Percentiles rank a stretch among this genome's conserved stretches.
These are phyloP conservation scores for Euclidia mi DNA, from an alignment of 2,888 invertebrate species.

Conservation along the genomic window DNA sequence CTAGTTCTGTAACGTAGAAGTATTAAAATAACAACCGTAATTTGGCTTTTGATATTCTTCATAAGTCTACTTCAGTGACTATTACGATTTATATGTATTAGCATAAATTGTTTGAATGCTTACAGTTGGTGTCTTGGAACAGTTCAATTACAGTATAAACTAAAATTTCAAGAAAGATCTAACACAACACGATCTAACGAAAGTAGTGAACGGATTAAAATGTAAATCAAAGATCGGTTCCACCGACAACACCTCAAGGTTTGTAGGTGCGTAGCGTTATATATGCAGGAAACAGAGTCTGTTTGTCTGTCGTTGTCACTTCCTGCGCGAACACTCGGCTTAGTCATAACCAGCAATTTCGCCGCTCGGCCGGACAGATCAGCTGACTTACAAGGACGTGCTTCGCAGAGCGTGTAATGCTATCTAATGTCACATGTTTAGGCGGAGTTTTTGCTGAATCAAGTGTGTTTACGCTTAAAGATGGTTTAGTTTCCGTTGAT, in stretches of 20 bases:
- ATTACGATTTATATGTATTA: no score
- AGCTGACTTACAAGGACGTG: constrained; percentile 70
- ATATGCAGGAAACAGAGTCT: constrained; percentile 72
- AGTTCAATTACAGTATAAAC: no score
- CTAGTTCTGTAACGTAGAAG: no score
- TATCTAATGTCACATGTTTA: constrained; percentile 60
- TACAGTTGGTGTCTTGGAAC: no score
- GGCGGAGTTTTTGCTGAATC: constrained; percentile 32
- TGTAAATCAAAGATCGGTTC: neutral
- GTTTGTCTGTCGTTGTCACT: constrained; percentile 55
- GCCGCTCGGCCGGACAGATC: constrained; percentile 46
- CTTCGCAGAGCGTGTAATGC: constrained; percentile 60
- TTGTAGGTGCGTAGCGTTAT: constrained; percentile 58
- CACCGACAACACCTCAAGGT: constrained; percentile 18
- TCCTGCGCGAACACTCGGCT: constrained; percentile 61
- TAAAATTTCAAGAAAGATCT: no score
- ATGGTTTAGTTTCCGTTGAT: constrained; percentile 13
- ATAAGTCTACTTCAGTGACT: no score
- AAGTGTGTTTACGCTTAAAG: constrained; percentile 30
- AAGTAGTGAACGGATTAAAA: no score
- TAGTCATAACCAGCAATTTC: constrained; percentile 63
- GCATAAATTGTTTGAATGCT: no score
- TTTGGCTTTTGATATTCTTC: no score
- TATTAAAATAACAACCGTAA: no score
- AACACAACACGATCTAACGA: no score